Percentiles rank a stretch among this genome's conserved stretches.
These are phyloP conservation scores for Acleris literana DNA, from an alignment of 2,888 invertebrate species.

Conservation along the genomic window DNA sequence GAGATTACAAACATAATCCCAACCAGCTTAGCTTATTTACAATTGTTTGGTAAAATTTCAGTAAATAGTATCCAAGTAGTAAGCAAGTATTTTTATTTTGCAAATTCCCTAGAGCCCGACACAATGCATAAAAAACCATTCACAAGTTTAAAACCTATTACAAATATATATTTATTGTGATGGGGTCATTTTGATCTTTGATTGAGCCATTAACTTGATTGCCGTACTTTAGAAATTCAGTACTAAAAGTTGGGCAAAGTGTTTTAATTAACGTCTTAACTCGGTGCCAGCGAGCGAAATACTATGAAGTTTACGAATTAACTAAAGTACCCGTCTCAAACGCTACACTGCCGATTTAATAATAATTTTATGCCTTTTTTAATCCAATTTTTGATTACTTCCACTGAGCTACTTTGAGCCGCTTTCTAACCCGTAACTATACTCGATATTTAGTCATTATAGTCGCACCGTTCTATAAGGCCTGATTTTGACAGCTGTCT, in stretches of 20 bases:
- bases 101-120: not conserved
- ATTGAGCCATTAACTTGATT: constrained; percentile 79
- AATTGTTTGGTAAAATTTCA: too few species aligned
- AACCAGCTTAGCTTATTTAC: too few species aligned
- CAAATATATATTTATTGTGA: constrained; percentile 70
- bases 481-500: too few species aligned
- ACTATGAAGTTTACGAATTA: constrained; percentile 79
- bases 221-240: constrained; percentile 79
- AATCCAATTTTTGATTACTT: constrained; percentile 39
- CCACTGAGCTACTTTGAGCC: constrained; percentile 7
- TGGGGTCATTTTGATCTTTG: constrained; percentile 79
- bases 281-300: constrained; percentile 69
- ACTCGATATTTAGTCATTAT: too few species aligned
- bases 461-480: too few species aligned
- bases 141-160: constrained; percentile 52
- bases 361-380: constrained; percentile 55
- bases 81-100: not conserved
- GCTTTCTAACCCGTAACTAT: not conserved
- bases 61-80: too few species aligned
- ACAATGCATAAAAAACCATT: constrained; percentile 48
- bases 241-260: constrained; percentile 79
- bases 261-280: constrained; percentile 81
- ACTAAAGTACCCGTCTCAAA: constrained; percentile 72
- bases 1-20: too few species aligned
- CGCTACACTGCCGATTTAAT: constrained; percentile 61